Evolutionary conservation across 2,113 vertebrate genomes (phyloP).

Genomic region (Ceyx melanurus): DNA sequence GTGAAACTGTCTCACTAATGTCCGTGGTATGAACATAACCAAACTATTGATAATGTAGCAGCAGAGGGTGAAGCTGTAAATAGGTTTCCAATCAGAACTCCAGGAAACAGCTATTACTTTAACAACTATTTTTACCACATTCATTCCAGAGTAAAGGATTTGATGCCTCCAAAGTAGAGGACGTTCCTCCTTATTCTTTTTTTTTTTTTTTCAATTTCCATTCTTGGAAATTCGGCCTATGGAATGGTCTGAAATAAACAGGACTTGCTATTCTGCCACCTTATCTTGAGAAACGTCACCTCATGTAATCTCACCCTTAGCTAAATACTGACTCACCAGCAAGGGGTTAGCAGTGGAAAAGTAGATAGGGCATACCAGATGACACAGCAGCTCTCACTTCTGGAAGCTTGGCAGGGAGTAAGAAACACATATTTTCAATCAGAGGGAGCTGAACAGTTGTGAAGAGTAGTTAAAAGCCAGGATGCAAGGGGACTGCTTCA

Average conservation of each 20-base stretch:
- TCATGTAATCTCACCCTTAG: constrained; percentile 49
- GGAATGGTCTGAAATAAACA: not conserved
- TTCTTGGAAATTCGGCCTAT: not conserved
- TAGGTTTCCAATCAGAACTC: not conserved
- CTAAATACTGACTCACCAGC: constrained; percentile 68
- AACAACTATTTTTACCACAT: not conserved
- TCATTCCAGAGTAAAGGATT: not conserved
- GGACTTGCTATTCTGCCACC: not conserved
- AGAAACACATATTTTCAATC: not conserved
- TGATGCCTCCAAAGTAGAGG: not conserved
- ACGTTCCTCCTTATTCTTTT: accelerated
- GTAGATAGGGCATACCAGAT: not conserved
- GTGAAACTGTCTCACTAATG: not conserved
- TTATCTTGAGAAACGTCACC: constrained; percentile 60
- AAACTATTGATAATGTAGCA: not conserved
- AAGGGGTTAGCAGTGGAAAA: not conserved
- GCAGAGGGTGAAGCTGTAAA: not conserved
- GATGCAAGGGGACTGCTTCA: not conserved
- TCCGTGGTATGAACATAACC: not conserved
- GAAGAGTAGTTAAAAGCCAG: not conserved
- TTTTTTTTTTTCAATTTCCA: not conserved
- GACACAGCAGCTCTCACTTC: not conserved
- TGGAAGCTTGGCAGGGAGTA: not conserved
- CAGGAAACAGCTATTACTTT: not conserved
- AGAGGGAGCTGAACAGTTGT: not conserved